These are phyloP conservation scores for Apamea epomidion DNA, from an alignment of 2,888 invertebrate species.

Conservation along the genomic window DNA sequence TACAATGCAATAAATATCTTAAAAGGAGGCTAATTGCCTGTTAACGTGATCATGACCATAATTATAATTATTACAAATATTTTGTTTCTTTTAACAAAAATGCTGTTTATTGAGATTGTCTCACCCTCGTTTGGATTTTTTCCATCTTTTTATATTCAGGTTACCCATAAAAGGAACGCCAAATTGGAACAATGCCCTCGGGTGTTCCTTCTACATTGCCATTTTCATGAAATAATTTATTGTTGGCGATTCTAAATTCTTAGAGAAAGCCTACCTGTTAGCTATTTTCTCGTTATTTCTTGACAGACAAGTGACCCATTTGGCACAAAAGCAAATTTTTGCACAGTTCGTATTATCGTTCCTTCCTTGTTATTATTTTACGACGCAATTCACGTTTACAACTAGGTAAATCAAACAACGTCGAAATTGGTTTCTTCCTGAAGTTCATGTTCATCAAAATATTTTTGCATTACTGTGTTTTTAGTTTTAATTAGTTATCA, in stretches of 20 bases:
- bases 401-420: conserved; percentile 47
- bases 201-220: conserved; percentile 36
- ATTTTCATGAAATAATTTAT: conserved; percentile 61
- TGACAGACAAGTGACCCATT: conserved; percentile 85
- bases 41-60: conserved; percentile 22
- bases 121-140: neutral
- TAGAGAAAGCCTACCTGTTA: conserved; percentile 70
- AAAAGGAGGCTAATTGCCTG: conserved; percentile 43
- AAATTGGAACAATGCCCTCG: conserved; percentile 43
- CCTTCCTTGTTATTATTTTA: conserved; percentile 72
- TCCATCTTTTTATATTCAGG: neutral
- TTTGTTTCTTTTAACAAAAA: conserved; percentile 9
- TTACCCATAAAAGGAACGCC: conserved; percentile 10
- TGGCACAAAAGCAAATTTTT: conserved; percentile 81
- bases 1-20: conserved; percentile 40
- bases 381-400: conserved; percentile 46
- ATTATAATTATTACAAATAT: conserved; percentile 14
- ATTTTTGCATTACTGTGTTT: conserved; percentile 57
- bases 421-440: conserved; percentile 30
- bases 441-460: conserved; percentile 36
- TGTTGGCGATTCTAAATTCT: conserved; percentile 64
- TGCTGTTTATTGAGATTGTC: neutral
- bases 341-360: conserved; percentile 67
- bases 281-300: conserved; percentile 75
- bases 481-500: conserved; percentile 72